A percentile compares a stretch with the other conserved stretches of the same genome.
These are phyloP conservation scores for Eutolmus rufibarbis DNA, from an alignment of 2,888 invertebrate species.

Conservation along the genomic window DNA sequence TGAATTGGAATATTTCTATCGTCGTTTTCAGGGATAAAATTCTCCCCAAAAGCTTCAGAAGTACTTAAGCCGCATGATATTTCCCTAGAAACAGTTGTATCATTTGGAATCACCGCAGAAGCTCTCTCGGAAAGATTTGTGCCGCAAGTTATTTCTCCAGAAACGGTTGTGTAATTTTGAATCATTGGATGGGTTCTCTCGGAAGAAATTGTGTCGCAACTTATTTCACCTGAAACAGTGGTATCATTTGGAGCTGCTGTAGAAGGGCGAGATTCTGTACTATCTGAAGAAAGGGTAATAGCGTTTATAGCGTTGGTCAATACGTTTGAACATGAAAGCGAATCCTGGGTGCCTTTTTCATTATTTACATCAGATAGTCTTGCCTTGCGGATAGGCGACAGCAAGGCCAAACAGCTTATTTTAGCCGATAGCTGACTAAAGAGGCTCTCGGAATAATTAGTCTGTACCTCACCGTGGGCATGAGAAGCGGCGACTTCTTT, in stretches of 20 bases:
- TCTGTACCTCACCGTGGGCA: not conserved
- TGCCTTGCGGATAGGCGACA: not conserved
- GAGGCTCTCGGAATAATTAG: not conserved
- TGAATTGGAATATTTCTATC: conserved; percentile 44
- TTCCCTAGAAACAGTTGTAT: not conserved
- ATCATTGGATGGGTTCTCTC: conserved; percentile 35
- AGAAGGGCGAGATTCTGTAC: not conserved
- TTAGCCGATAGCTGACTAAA: conserved; percentile 34
- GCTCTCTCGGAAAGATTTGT: not conserved
- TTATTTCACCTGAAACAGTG: not conserved
- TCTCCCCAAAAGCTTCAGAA: not conserved
- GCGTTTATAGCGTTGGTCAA: not conserved
- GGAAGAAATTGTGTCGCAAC: not conserved
- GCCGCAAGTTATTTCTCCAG: not conserved
- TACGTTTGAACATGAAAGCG: not conserved
- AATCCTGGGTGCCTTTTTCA: not conserved
- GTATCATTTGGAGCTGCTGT: not conserved
- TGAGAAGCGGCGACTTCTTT: not conserved
- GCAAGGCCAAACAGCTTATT: conserved; percentile 23
- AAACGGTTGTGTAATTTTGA: not conserved
- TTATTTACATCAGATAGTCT: not conserved
- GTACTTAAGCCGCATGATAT: not conserved
- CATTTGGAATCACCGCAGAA: conserved; percentile 18
- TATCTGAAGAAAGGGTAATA: not conserved
- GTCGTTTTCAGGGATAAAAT: conserved; percentile 49